Evolutionary conservation across 2,888 invertebrate genomes (phyloP), one percentile per base, ranked within the genome.

Genomic region (Orthonychiurus folsomi): DNA sequence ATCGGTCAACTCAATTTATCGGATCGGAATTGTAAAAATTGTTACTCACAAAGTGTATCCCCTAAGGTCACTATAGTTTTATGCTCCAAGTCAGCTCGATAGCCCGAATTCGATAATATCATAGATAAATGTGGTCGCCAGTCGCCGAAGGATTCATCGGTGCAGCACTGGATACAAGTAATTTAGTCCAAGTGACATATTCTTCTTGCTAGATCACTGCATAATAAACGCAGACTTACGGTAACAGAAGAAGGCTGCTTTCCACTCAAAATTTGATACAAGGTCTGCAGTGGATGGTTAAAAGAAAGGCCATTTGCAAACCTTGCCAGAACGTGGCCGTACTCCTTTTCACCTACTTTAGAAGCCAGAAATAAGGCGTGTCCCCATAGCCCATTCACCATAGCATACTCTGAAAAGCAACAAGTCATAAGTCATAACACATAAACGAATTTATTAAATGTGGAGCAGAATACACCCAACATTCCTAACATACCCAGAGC

Each of bases 111-210:
- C 66, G 95, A 88, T 60, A 97, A 82, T 73, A 99, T 85, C 85
- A 97, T 92, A 64, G 97, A 95, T 62, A 94, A 83, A 81, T 99
- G 97, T 24, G 94, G 91, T 66, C 93, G 83, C 97, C 97, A 99
- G 79, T 95, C 95, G 61, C 81, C 81, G 77, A 81, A 81, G 56
- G 78, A 77, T 64, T 81, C 80, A 69, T 80, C 79, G 25, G 76
- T 74, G 54, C 79, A 76, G 73, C 77, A 75, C 78, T n/a, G n/a
- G n/a, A n/a, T n/a, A n/a, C 79, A 71, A n/a, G n/a, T n/a, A n/a
- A n/a, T n/a, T n/a, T n/a, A n/a, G n/a, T n/a, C n/a, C n/a, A n/a
- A n/a, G n/a, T n/a, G n/a, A n/a, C n/a, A n/a, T n/a, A n/a, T n/a
- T n/a, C 3, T 5, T 20, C 28, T 25, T 5, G 12, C 37, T 37